Evolutionary conservation across 1,140 invertebrate species (phyloP).

Genomic region (Laodelphax striatellus): DNA sequence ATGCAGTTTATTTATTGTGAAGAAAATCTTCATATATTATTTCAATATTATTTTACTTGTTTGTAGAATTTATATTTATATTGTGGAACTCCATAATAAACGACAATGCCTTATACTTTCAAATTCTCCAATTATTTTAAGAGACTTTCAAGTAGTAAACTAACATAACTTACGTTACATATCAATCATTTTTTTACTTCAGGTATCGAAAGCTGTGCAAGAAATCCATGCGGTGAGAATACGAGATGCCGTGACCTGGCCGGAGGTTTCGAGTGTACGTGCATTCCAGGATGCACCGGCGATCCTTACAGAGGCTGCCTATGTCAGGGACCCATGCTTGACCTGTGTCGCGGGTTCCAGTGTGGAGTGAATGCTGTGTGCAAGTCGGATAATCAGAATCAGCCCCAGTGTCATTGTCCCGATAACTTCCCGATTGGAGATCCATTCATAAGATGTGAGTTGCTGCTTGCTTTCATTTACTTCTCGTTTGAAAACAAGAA

Average conservation of each 20-base stretch:
- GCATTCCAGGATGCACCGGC: conserved; percentile 63
- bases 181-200: not conserved
- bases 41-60: too few relatives aligned
- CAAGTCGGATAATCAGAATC: conserved; percentile 41
- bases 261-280: conserved; percentile 62
- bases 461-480: not conserved
- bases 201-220: conserved; percentile 53
- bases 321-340: conserved; percentile 46
- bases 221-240: conserved; percentile 74
- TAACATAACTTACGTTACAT: too few relatives aligned
- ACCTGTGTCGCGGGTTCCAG: conserved; percentile 53
- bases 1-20: too few relatives aligned
- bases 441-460: conserved; percentile 72
- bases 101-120: too few relatives aligned
- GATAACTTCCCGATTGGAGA: conserved; percentile 67
- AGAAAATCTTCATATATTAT: too few relatives aligned
- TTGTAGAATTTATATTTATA: too few relatives aligned
- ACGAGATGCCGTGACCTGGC: conserved; percentile 61
- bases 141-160: too few relatives aligned
- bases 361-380: conserved; percentile 78
- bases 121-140: too few relatives aligned
- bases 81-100: too few relatives aligned
- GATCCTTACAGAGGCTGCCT: conserved; percentile 67
- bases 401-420: conserved; percentile 74
- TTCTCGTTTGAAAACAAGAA: not conserved